phyloP scores from a whole-genome alignment of 1,140 invertebrate genomes.

The Saccostrea glomerata region DNA sequence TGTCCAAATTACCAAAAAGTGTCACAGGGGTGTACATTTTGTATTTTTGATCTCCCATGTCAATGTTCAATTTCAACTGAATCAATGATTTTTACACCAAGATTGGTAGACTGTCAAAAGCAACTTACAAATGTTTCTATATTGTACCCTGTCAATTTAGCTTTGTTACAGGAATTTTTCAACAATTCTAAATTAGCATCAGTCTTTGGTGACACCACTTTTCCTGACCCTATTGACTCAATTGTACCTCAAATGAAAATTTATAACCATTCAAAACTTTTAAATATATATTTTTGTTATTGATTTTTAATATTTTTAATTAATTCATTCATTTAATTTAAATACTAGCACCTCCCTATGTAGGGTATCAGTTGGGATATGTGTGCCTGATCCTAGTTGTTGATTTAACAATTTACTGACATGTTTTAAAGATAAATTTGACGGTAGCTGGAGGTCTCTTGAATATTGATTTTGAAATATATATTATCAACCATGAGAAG shows the following conservation, averaged over 20 bases:
- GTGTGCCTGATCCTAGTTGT: no score
- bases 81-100: conserved; percentile 24
- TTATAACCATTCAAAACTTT: conserved; percentile 39
- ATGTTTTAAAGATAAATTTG: no score
- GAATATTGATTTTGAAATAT: no score
- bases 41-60: conserved; percentile 32
- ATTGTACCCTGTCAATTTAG: conserved; percentile 45
- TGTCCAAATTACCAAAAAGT: conserved; percentile 5
- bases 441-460: no score
- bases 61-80: conserved; percentile 28
- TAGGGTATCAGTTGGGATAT: no score
- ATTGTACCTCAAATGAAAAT: conserved; percentile 45
- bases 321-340: no score
- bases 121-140: background rate
- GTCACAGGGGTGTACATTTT: conserved; percentile 34
- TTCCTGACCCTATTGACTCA: conserved; percentile 8
- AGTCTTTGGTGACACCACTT: conserved; percentile 42
- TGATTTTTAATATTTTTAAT: no score
- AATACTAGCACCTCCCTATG: no score
- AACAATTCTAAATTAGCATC: conserved; percentile 24
- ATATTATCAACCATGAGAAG: no score
- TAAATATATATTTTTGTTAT: no score
- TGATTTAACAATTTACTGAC: no score
- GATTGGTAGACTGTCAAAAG: conserved; percentile 49
- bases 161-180: conserved; percentile 49